Conservation (phyloP, 2,113 vertebrate genomes). For the Agelaius tricolor region DNA sequence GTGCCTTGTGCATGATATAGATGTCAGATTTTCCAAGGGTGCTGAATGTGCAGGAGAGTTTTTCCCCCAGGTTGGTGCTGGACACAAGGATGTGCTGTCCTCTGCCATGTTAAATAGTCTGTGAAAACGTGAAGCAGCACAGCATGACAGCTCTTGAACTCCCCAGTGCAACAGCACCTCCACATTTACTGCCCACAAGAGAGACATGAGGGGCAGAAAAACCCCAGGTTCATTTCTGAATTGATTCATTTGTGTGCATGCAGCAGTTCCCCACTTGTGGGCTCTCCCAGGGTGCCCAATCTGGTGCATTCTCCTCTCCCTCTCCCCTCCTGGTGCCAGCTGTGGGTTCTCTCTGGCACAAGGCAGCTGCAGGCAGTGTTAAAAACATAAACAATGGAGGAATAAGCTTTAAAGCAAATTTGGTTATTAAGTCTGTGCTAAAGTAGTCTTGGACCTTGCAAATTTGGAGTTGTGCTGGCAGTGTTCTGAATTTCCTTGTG, state of each 20-base stretch:
- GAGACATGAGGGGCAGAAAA: neutral
- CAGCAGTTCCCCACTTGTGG: neutral
- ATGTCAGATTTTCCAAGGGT: neutral
- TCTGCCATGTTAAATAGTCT: neutral
- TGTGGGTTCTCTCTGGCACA: neutral
- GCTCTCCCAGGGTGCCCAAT: neutral
- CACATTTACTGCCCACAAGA: neutral
- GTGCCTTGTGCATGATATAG: neutral
- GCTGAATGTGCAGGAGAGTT: neutral
- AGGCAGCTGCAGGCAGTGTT: too few relatives aligned
- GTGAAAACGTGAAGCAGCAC: neutral
- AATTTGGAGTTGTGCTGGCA: too few relatives aligned
- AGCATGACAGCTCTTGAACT: neutral
- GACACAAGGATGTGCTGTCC: neutral
- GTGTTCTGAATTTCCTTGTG: too few relatives aligned
- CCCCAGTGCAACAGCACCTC: neutral
- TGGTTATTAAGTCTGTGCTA: too few relatives aligned
- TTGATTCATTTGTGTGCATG: neutral
- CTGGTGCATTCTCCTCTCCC: neutral
- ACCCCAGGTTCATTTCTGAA: too few relatives aligned
- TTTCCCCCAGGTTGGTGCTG: accelerated
- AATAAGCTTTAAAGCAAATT: too few relatives aligned
- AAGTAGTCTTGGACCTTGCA: too few relatives aligned
- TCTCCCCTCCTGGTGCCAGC: neutral
- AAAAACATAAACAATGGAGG: too few relatives aligned